A percentile compares a stretch with the other conserved stretches of the same genome.
These are phyloP conservation scores for Caenorhabditis tropicalis DNA, from an alignment of 1,140 invertebrate species.

Conservation along the genomic window DNA sequence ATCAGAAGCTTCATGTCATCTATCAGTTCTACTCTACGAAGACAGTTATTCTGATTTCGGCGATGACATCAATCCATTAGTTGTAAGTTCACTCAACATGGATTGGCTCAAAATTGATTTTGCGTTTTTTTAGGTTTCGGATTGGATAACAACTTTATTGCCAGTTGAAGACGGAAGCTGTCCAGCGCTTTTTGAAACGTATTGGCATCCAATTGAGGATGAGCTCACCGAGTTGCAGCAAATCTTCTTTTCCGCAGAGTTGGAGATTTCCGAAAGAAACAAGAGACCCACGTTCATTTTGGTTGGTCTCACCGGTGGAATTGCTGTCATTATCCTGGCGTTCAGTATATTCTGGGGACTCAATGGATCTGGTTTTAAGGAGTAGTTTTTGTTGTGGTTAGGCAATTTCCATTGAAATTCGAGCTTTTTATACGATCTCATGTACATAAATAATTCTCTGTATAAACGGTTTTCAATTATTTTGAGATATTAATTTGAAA, in stretches of 20 bases:
- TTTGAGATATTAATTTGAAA: too few species aligned
- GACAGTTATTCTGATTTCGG: conserved; percentile 32
- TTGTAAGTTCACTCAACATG: not conserved
- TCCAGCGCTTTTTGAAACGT: conserved; percentile 27
- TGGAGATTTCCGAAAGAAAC: conserved; percentile 30
- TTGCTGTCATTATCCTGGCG: not conserved
- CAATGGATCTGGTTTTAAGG: conserved; percentile 17
- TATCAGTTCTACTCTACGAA: conserved; percentile 13
- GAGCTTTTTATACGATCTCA: conserved; percentile 1
- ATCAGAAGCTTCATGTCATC: not conserved
- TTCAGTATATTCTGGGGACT: conserved; percentile 40
- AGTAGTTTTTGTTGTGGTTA: not conserved
- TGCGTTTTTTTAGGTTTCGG: not conserved
- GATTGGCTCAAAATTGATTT: not conserved
- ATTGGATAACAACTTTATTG: conserved; percentile 27
- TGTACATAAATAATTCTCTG: not conserved
- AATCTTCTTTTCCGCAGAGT: not conserved
- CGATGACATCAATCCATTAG: conserved; percentile 13
- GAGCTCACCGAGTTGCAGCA: conserved; percentile 39
- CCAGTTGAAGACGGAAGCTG: conserved; percentile 1
- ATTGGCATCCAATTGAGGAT: conserved; percentile 30
- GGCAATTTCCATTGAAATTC: not conserved
- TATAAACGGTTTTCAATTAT: not conserved
- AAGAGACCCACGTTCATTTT: not conserved
- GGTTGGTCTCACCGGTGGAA: conserved; percentile 5